Evolutionary conservation across 2,113 vertebrate species (phyloP).

Genomic region (Plecturocebus donacophilus): DNA sequence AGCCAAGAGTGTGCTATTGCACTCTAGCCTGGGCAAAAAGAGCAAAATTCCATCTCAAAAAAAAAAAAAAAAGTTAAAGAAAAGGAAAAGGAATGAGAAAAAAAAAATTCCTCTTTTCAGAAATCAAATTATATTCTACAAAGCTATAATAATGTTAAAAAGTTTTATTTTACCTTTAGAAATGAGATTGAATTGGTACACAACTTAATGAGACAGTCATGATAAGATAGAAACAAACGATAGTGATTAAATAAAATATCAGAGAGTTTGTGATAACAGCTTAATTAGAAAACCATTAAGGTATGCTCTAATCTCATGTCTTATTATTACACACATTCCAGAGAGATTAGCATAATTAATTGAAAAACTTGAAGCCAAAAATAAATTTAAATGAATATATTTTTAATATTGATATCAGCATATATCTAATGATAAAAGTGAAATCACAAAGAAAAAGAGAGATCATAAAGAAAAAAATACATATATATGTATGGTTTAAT

Average conservation of each 20-base stretch:
- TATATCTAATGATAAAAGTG: background rate
- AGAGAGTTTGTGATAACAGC: background rate
- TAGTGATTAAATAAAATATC: constrained; percentile 9
- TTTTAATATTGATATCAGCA: background rate
- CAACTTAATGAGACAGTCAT: background rate
- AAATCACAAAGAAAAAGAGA: background rate
- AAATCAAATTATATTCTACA: background rate
- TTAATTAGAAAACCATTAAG: constrained; percentile 28
- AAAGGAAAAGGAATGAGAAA: background rate
- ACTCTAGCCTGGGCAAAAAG: no score
- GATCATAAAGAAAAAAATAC: background rate
- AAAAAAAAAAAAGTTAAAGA: background rate
- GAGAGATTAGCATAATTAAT: background rate
- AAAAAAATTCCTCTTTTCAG: background rate
- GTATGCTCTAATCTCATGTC: background rate
- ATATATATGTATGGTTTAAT: background rate
- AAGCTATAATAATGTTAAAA: background rate
- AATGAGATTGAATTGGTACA: background rate
- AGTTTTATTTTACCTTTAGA: background rate
- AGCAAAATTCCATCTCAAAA: no score
- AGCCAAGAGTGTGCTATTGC: no score
- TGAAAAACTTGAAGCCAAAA: background rate
- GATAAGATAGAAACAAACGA: constrained; percentile 6
- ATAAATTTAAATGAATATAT: background rate
- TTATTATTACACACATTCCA: background rate